Evolutionary conservation across 2,113 vertebrate species (phyloP), one percentile per base, ranked within the genome.

Genomic region (Zosterops pallidus): DNA sequence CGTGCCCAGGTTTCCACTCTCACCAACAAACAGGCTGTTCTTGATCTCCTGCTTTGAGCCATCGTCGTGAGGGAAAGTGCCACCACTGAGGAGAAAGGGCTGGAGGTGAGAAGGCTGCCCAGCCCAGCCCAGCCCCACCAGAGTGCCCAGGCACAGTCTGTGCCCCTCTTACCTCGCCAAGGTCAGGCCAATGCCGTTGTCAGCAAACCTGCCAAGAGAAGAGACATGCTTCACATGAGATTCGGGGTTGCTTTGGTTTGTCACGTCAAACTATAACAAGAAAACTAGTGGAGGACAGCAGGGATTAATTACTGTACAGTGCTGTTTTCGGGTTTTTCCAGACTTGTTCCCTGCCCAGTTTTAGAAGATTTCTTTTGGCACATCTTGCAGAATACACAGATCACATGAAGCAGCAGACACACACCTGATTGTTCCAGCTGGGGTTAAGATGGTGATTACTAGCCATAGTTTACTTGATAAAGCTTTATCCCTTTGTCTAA

Each of bases 101-200:
- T 17, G 74, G 47, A 81, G 47, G 17, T 97, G 83, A 97, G 37
- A 25, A n/a, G 37, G 59, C 17, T 62, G 59, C 59, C 23, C 59
- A 60, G 59, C 59, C 23, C 59, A 60, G 3, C 57, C n/a, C 85
- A 10, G 16, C 56, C 57, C 44, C 31, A 21, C 19, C 57, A 1
- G 19, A 2, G 5, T 14, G 24, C n/a, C 59, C 72, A 50, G 71
- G 37, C 57, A 49, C 41, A n/a, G 6, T n/a, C 70, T 9, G 35
- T 1, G 2, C 60, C 59, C 41, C 39, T 2, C 98, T 97, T 95
- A 99, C 99, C 99, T 99, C 0, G 99, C 99, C 81, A 99, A 96
- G 35, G 99, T 99, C 86, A 99, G 98, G 46, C 99, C 99, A 24
- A 99, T 99, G 82, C 99, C 99, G 0, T 99, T 99, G 98, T 99